Evolutionary conservation across 2,113 vertebrate genomes (phyloP).

Genomic region (Strigops habroptila): DNA sequence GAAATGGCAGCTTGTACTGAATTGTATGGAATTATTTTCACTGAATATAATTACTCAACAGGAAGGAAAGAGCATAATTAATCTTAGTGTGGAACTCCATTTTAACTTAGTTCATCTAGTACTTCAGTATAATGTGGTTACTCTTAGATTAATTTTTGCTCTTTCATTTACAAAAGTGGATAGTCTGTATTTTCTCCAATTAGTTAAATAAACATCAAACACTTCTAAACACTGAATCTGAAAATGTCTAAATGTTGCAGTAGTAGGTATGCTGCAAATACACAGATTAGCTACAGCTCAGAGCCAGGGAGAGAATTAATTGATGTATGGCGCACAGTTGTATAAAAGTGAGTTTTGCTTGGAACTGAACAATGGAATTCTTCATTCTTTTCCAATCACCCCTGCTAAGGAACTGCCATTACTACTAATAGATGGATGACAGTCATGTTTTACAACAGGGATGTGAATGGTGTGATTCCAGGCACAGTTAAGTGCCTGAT

Average conservation of each 20-base stretch:
- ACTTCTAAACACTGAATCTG: neutral
- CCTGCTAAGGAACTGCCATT: neutral
- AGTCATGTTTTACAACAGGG: neutral
- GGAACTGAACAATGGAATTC: neutral
- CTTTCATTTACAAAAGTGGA: constrained; percentile 1
- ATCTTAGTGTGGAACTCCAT: constrained; percentile 5
- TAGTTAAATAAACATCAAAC: constrained; percentile 32
- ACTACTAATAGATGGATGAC: neutral
- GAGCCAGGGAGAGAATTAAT: neutral
- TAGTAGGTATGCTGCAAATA: neutral
- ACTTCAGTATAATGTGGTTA: neutral
- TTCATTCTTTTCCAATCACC: neutral
- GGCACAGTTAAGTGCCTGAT: neutral
- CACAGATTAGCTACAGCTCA: neutral
- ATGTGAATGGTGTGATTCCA: neutral
- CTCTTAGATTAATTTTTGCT: neutral
- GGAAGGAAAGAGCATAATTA: constrained; percentile 23
- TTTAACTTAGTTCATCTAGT: neutral
- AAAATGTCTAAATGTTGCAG: neutral
- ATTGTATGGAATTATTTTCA: neutral
- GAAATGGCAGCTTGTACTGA: neutral
- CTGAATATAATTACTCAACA: neutral
- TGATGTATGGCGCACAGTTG: neutral
- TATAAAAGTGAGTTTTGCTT: neutral
- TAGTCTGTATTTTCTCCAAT: constrained; percentile 4